Evolutionary conservation across 1,140 invertebrate species (phyloP).

Genomic region (Platorchestia sp.): DNA sequence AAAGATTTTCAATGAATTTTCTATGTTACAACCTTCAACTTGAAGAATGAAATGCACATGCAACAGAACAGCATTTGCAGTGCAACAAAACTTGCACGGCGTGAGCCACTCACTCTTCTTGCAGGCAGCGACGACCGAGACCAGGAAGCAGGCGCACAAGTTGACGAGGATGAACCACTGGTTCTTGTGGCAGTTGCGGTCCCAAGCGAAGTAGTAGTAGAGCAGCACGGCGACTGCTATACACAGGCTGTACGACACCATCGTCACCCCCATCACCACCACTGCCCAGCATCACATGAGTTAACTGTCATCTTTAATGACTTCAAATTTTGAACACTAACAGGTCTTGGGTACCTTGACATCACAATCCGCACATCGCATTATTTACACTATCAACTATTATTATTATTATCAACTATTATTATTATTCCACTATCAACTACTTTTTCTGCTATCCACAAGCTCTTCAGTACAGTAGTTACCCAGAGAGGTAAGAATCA

Average conservation of each 20-base stretch:
- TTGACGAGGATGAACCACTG: slow-evolving; percentile 70
- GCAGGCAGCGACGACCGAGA: slow-evolving; percentile 68
- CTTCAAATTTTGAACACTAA: not conserved
- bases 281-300: slow-evolving; percentile 9
- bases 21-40: too few species aligned
- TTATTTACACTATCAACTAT: not conserved
- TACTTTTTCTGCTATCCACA: too few species aligned
- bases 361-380: not conserved
- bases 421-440: too few species aligned
- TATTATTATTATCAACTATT: too few species aligned
- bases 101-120: slow-evolving; percentile 60
- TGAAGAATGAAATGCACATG: too few species aligned
- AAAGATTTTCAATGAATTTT: too few species aligned
- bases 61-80: too few species aligned
- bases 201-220: slow-evolving; percentile 68
- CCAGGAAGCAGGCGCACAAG: slow-evolving; percentile 68
- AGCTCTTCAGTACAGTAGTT: too few species aligned
- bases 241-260: slow-evolving; percentile 67
- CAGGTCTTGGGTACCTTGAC: too few species aligned
- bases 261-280: slow-evolving; percentile 68
- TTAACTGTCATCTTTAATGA: too few species aligned
- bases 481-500: too few species aligned
- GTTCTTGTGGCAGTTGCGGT: slow-evolving; percentile 69
- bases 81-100: too few species aligned
- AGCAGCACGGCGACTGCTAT: slow-evolving; percentile 67